phyloP scores from a whole-genome alignment of 2,888 invertebrate species.

The Ditylenchus weischeri region DNA sequence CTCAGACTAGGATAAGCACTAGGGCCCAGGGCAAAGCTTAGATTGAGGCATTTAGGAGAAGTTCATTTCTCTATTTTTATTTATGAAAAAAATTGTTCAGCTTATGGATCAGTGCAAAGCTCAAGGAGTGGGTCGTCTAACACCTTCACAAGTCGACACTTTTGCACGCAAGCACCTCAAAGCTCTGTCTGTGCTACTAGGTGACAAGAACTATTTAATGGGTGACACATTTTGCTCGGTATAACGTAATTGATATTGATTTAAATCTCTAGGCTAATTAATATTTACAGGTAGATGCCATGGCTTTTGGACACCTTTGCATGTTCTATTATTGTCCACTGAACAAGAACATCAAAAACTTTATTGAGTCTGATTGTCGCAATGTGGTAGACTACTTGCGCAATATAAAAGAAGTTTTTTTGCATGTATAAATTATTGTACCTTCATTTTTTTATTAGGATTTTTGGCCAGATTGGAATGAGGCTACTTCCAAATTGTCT shows the following conservation, averaged over 20 bases:
- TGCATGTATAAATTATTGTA: no score
- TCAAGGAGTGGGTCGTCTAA: conserved; percentile 61
- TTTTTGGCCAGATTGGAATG: conserved; percentile 56
- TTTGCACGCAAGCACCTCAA: conserved; percentile 58
- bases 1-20: no score
- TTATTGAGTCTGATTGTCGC: conserved; percentile 59
- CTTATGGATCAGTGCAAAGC: conserved; percentile 59
- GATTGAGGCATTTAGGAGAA: no score
- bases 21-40: no score
- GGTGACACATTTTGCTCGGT: conserved; percentile 31
- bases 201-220: conserved; percentile 46
- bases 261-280: background rate
- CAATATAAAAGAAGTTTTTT: conserved; percentile 22
- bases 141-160: conserved; percentile 57
- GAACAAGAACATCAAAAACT: conserved; percentile 77
- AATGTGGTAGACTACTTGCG: conserved; percentile 41
- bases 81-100: conserved; percentile 6
- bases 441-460: conserved; percentile 38
- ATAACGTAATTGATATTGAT: background rate
- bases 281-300: conserved; percentile 69
- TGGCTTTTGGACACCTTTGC: conserved; percentile 84
- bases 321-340: conserved; percentile 88
- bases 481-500: conserved; percentile 27
- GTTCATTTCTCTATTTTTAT: no score
- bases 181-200: conserved; percentile 59